A percentile compares a stretch with the other conserved stretches of the same genome.
Evolutionary conservation across 92 coral and sea anemone genomes (phyloP).

Genomic region (Nematostella vectensis): DNA sequence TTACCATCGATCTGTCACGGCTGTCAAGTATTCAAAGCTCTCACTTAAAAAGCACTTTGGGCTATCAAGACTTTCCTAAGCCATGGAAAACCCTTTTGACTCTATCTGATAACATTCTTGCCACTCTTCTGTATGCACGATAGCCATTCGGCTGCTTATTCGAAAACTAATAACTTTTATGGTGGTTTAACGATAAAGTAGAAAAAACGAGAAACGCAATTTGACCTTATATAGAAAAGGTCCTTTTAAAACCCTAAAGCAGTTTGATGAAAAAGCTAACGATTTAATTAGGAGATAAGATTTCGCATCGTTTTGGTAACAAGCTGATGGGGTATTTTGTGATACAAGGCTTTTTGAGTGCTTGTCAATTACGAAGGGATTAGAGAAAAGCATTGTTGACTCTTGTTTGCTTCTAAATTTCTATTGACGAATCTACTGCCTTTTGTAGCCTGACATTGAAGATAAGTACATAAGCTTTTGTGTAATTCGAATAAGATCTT

Average conservation of each 20-base stretch:
- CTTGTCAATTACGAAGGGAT: slow-evolving; percentile 34
- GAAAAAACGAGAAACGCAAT: too few species aligned
- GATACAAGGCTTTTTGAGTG: slow-evolving; percentile 9
- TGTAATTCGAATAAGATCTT: too few species aligned
- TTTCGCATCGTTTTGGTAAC: neutral
- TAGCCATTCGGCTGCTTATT: too few species aligned
- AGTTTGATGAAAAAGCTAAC: slow-evolving; percentile 5
- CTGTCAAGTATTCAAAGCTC: neutral
- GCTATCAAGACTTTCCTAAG: neutral
- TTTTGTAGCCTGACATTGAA: neutral
- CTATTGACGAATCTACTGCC: neutral
- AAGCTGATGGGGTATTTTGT: neutral
- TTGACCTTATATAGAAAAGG: neutral
- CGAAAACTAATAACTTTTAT: too few species aligned
- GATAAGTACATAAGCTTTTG: slow-evolving; percentile 1
- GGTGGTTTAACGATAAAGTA: too few species aligned
- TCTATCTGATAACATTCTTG: neutral
- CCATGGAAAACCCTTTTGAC: neutral
- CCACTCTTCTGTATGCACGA: too few species aligned
- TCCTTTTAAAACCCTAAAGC: neutral
- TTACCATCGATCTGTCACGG: neutral
- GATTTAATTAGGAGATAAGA: neutral
- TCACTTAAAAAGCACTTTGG: neutral
- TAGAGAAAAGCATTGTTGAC: slow-evolving; percentile 1
- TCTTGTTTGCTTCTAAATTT: slow-evolving; percentile 1